A percentile compares a stretch with the other conserved stretches of the same genome.
phyloP scores from a whole-genome alignment of 2,113 vertebrate genomes.

The Coturnix japonica region DNA sequence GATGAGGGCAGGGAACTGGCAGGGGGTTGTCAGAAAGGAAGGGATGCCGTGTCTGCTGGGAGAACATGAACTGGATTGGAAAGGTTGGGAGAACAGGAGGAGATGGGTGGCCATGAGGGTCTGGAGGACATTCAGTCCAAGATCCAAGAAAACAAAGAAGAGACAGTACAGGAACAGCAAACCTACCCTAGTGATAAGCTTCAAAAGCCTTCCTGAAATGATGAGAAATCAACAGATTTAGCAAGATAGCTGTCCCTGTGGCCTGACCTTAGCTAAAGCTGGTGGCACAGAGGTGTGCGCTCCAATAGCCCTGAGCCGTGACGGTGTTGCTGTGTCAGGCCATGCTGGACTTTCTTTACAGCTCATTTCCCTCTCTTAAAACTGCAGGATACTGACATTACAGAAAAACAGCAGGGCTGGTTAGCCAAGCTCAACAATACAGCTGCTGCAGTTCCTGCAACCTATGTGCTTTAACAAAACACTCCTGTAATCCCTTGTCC shows the following conservation, averaged over 20 bases:
- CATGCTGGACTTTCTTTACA: fast-evolving
- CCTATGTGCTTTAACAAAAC: background rate
- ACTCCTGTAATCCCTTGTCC: background rate
- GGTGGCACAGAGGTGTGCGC: background rate
- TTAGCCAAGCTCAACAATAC: background rate
- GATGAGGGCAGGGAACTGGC: background rate
- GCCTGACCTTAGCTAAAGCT: background rate
- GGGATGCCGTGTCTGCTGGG: background rate
- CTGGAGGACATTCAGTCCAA: background rate
- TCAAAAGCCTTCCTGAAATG: background rate
- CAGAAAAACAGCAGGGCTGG: background rate
- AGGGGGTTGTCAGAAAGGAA: background rate
- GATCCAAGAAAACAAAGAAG: background rate
- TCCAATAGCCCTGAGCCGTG: background rate
- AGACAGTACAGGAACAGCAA: background rate
- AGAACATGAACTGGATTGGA: background rate
- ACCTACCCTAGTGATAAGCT: background rate
- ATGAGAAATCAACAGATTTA: background rate
- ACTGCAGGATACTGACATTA: background rate
- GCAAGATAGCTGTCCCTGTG: background rate
- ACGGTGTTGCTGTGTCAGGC: background rate
- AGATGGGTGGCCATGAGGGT: background rate
- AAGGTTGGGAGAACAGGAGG: background rate
- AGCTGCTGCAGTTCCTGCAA: background rate
- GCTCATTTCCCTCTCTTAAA: background rate